These are phyloP conservation scores for Acrocephalus scirpaceus DNA, from an alignment of 2,797 vertebrate species.

Conservation along the genomic window DNA sequence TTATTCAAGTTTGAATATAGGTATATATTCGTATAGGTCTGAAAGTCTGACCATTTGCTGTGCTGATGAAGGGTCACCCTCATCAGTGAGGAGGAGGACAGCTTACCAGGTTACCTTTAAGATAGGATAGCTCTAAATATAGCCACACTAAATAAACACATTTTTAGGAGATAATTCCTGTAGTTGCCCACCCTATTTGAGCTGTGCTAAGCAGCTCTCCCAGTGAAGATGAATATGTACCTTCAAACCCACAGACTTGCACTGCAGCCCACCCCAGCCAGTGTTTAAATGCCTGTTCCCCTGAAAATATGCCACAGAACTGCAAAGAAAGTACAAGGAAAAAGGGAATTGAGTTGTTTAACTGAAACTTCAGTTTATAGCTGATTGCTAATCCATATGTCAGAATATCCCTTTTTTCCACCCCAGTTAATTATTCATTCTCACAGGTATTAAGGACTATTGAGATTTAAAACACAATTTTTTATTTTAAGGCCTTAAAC, in stretches of 20 bases:
- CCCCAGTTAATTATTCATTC: neutral
- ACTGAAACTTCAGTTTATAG: neutral
- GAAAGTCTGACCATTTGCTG: neutral
- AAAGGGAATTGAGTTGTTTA: neutral
- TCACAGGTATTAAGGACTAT: neutral
- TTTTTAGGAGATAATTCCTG: neutral
- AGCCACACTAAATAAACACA: neutral
- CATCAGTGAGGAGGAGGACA: accelerated
- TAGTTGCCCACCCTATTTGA: neutral
- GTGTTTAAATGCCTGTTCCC: neutral
- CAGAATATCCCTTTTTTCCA: neutral
- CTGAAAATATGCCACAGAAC: neutral
- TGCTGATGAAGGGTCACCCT: neutral
- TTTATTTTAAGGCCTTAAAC: neutral
- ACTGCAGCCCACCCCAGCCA: neutral
- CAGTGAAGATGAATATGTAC: neutral
- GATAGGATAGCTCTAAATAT: neutral
- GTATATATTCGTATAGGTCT: neutral
- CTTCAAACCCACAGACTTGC: neutral
- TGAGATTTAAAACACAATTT: neutral
- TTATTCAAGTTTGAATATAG: neutral
- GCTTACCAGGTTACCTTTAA: neutral
- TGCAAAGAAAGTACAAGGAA: neutral
- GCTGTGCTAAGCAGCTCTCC: neutral
- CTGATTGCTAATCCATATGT: neutral